Conservation (phyloP, 2,888 invertebrate genomes). For the Pelosia muscerda region DNA sequence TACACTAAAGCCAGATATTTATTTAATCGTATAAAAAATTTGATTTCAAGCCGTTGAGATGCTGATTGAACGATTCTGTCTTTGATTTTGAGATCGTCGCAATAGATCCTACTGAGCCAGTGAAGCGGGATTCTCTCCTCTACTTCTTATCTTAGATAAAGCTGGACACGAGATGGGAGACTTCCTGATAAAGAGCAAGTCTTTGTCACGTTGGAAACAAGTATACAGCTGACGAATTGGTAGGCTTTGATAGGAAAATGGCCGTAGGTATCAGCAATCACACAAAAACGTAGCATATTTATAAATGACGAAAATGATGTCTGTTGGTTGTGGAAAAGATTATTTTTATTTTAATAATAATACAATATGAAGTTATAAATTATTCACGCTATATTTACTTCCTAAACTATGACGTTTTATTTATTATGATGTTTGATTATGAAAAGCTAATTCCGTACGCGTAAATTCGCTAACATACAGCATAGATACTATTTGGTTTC, state of each 20-base stretch:
- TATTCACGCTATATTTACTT: too few species aligned
- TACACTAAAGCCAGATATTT: neutral
- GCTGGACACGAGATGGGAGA: slow-evolving; percentile 5
- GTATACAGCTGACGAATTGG: neutral
- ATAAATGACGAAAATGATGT: neutral
- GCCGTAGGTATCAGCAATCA: neutral
- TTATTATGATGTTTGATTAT: too few species aligned
- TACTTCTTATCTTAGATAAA: slow-evolving; percentile 20
- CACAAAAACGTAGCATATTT: neutral
- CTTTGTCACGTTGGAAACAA: slow-evolving; percentile 17
- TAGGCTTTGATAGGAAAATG: neutral
- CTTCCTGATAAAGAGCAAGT: slow-evolving; percentile 8
- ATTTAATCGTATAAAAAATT: neutral
- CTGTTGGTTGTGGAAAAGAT: neutral
- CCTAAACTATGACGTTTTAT: too few species aligned
- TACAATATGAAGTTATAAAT: too few species aligned
- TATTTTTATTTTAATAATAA: too few species aligned
- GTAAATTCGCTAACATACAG: too few species aligned
- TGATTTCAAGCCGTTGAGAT: neutral
- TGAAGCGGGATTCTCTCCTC: slow-evolving; percentile 2
- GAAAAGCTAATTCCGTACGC: too few species aligned
- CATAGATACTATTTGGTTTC: too few species aligned
- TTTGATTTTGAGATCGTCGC: slow-evolving; percentile 12
- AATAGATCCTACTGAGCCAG: slow-evolving; percentile 10
- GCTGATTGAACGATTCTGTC: slow-evolving; percentile 9